Conservation (phyloP, 2,113 vertebrate genomes). For the Phrynocephalus versicolor region DNA sequence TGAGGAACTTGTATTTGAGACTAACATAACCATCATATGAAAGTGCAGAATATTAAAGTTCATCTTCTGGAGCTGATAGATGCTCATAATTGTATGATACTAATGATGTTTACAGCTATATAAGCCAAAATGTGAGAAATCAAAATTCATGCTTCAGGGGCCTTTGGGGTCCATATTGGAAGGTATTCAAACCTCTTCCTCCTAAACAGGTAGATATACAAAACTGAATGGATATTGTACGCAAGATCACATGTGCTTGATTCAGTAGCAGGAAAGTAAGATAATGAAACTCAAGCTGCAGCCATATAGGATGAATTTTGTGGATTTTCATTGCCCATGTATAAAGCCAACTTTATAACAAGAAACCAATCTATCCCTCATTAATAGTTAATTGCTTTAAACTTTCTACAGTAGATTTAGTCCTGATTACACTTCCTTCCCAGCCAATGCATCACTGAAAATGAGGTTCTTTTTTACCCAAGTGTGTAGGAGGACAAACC, state of each 20-base stretch:
- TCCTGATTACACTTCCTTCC: no score
- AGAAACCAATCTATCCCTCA: background rate
- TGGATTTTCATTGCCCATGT: background rate
- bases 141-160: conserved; percentile 22
- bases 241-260: conserved; percentile 13
- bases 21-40: conserved; percentile 20
- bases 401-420: background rate
- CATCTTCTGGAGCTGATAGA: background rate
- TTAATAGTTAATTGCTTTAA: background rate
- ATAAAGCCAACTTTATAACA: background rate
- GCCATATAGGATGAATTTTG: background rate
- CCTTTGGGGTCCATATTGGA: background rate
- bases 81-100: background rate
- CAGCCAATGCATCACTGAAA: no score
- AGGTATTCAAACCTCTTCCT: conserved; percentile 16
- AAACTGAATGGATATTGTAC: background rate
- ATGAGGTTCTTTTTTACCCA: no score
- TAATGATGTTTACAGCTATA: conserved; percentile 22
- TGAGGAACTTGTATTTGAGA: background rate
- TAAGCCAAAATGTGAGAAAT: background rate
- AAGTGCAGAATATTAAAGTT: conserved; percentile 28
- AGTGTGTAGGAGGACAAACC: no score
- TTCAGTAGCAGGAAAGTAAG: background rate
- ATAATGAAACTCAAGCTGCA: background rate
- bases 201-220: background rate